Conservation (phyloP, 2,888 invertebrate genomes). For the Sphecodes monilicornis region DNA sequence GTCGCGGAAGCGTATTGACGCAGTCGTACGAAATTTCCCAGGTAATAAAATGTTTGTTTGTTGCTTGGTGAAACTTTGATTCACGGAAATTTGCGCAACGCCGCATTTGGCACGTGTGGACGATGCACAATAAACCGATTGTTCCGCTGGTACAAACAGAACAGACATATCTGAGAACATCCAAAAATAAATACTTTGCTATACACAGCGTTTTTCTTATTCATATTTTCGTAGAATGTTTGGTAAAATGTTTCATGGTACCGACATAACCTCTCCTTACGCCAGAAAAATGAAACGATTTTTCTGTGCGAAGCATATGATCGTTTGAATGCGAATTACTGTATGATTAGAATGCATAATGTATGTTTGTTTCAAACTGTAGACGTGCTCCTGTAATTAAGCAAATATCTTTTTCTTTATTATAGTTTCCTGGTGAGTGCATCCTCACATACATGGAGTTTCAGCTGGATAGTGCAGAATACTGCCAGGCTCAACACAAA, state of each 20-base stretch:
- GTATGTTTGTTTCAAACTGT: not conserved
- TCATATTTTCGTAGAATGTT: not conserved
- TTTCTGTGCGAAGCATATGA: not conserved
- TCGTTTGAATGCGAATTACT: not conserved
- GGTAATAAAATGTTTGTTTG: constrained; percentile 25
- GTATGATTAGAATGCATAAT: not conserved
- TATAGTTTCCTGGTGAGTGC: constrained; percentile 94
- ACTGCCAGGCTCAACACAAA: constrained; percentile 99
- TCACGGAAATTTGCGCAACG: constrained; percentile 35
- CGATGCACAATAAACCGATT: constrained; percentile 26
- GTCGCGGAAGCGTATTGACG: constrained; percentile 5
- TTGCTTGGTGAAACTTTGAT: not conserved
- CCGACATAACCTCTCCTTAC: constrained; percentile 28
- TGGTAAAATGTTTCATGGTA: too few species aligned
- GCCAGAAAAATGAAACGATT: not conserved
- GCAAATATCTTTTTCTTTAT: constrained; percentile 71
- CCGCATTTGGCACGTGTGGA: constrained; percentile 49
- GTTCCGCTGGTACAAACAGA: constrained; percentile 9
- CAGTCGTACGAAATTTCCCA: constrained; percentile 19
- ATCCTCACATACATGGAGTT: constrained; percentile 98
- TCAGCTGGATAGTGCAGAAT: constrained; percentile 99
- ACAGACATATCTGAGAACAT: constrained; percentile 26
- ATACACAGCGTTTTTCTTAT: not conserved
- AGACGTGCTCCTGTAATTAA: not conserved
- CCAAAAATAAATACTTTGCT: constrained; percentile 30